Evolutionary conservation across 2,113 vertebrate genomes (phyloP).

Genomic region (Litocranius walleri): DNA sequence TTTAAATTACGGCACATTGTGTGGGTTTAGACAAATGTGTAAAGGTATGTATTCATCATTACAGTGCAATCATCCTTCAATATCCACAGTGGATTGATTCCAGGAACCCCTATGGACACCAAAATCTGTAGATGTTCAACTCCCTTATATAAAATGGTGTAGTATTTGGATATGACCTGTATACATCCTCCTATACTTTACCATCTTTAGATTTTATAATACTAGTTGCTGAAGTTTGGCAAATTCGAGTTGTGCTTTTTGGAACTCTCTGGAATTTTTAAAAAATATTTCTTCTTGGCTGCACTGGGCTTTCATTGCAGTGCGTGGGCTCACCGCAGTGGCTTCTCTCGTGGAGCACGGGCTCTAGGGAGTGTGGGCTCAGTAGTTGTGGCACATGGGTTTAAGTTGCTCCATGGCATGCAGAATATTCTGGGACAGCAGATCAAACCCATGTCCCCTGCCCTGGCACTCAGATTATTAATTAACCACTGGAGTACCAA

Average conservation of each 20-base stretch:
- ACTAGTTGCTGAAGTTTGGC: neutral
- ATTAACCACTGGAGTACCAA: neutral
- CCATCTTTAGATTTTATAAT: neutral
- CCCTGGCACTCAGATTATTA: neutral
- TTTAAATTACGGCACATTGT: neutral
- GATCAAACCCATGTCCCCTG: neutral
- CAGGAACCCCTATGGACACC: neutral
- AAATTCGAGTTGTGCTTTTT: neutral
- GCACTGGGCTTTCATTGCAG: neutral
- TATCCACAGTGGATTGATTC: neutral
- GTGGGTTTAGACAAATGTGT: neutral
- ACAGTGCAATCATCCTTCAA: neutral
- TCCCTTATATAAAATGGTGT: neutral
- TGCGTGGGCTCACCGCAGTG: fast-evolving
- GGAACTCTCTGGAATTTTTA: neutral
- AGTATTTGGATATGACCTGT: neutral
- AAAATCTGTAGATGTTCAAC: neutral
- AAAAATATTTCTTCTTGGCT: neutral
- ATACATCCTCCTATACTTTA: neutral
- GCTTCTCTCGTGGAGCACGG: neutral
- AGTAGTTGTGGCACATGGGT: neutral
- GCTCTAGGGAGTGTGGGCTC: neutral
- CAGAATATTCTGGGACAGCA: neutral
- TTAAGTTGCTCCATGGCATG: neutral
- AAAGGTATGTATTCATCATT: neutral